Evolutionary conservation across 2,797 vertebrate species (phyloP).

Genomic region (Tolypeutes matacus): DNA sequence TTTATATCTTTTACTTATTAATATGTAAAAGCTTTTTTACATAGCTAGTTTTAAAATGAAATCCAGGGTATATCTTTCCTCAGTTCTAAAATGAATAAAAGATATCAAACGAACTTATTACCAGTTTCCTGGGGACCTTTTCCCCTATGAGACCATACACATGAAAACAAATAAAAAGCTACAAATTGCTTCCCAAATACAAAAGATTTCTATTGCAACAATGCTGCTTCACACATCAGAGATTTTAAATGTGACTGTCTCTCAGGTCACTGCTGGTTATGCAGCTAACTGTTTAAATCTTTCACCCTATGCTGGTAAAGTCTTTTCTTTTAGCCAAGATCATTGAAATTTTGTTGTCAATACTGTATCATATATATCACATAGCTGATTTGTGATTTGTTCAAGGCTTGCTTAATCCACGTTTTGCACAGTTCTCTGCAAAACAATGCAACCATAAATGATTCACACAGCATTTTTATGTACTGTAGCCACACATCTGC

Average conservation of each 20-base stretch:
- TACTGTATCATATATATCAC: background rate
- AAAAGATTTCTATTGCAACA: background rate
- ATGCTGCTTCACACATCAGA: background rate
- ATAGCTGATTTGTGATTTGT: background rate
- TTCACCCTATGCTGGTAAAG: background rate
- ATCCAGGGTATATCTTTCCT: background rate
- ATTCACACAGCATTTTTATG: background rate
- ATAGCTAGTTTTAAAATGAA: constrained; percentile 4
- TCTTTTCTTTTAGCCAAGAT: background rate
- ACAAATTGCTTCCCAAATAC: background rate
- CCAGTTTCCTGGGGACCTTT: background rate
- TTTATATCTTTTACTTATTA: background rate
- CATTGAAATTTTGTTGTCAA: background rate
- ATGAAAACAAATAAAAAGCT: background rate
- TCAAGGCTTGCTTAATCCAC: background rate
- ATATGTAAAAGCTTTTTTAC: background rate
- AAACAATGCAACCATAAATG: background rate
- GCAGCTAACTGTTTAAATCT: background rate
- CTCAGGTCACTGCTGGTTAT: background rate
- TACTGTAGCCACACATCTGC: background rate
- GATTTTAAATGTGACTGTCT: background rate
- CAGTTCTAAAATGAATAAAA: background rate
- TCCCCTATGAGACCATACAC: background rate
- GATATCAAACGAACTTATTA: background rate
- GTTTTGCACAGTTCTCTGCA: background rate